These are phyloP conservation scores for Myiozetetes cayanensis DNA, from an alignment of 2,113 vertebrate genomes.

Conservation along the genomic window DNA sequence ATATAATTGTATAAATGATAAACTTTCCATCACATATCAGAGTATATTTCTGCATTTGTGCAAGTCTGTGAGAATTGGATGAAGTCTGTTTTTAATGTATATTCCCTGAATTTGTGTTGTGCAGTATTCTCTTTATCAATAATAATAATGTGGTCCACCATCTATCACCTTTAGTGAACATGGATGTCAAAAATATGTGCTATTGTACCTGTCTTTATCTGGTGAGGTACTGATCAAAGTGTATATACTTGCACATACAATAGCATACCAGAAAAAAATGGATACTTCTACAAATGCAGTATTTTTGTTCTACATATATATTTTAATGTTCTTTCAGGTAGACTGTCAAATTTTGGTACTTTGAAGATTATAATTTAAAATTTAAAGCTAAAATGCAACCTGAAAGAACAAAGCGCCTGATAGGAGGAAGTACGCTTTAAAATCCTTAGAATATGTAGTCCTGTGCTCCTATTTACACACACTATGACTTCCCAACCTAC, in stretches of 20 bases:
- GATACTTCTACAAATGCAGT: neutral
- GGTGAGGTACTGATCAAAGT: neutral
- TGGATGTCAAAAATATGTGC: neutral
- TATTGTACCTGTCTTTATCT: neutral
- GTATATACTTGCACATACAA: neutral
- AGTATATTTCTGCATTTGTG: neutral
- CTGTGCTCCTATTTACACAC: neutral
- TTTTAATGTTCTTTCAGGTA: neutral
- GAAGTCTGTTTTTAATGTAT: neutral
- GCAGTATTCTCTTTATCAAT: neutral
- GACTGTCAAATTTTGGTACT: neutral
- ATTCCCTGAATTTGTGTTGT: neutral
- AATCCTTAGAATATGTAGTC: neutral
- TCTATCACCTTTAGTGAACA: neutral
- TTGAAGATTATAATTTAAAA: neutral
- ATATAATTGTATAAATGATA: no score
- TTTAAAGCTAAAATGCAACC: neutral
- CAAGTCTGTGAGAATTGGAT: neutral
- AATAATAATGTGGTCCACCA: neutral
- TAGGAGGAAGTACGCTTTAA: neutral
- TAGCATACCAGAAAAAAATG: neutral
- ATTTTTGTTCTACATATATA: neutral
- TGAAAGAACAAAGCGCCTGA: neutral
- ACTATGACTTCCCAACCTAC: neutral
- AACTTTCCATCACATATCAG: fast-evolving